phyloP scores from a whole-genome alignment of 1,140 invertebrate genomes.

The Popillia japonica region DNA sequence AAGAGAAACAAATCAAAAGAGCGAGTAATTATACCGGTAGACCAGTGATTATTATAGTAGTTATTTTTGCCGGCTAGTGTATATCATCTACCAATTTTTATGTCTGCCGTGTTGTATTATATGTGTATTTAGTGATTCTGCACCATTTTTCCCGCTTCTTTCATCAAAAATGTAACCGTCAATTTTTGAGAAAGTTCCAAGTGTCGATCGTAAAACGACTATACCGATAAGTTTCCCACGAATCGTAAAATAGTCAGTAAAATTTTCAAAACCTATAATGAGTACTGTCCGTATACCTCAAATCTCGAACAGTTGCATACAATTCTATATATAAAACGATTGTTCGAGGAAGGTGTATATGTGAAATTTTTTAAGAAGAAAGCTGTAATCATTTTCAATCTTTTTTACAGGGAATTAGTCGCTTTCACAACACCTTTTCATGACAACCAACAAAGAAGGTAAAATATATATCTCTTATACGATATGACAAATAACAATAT shows the following conservation, averaged over 20 bases:
- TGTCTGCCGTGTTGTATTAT: too few species aligned
- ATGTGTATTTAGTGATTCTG: too few species aligned
- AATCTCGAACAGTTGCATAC: not conserved
- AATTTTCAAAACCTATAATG: slow-evolving; percentile 7
- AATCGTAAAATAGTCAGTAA: not conserved
- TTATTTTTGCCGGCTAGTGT: too few species aligned
- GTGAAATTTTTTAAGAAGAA: not conserved
- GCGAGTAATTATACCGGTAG: too few species aligned
- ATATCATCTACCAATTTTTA: too few species aligned
- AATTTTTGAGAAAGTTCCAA: not conserved
- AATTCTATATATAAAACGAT: not conserved
- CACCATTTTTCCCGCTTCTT: not conserved
- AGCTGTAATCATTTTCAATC: slow-evolving; percentile 15
- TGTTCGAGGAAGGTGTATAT: not conserved
- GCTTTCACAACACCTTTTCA: slow-evolving; percentile 9
- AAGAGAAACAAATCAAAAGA: too few species aligned
- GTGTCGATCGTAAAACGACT: not conserved
- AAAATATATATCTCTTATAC: not conserved
- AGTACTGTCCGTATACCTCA: not conserved
- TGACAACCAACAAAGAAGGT: not conserved
- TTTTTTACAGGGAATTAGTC: not conserved
- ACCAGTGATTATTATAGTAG: too few species aligned
- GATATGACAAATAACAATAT: slow-evolving; percentile 4
- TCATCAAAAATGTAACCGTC: not conserved
- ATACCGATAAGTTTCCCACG: not conserved